phyloP scores from a whole-genome alignment of 1,140 invertebrate genomes.

The Stegodyphus dumicola region DNA sequence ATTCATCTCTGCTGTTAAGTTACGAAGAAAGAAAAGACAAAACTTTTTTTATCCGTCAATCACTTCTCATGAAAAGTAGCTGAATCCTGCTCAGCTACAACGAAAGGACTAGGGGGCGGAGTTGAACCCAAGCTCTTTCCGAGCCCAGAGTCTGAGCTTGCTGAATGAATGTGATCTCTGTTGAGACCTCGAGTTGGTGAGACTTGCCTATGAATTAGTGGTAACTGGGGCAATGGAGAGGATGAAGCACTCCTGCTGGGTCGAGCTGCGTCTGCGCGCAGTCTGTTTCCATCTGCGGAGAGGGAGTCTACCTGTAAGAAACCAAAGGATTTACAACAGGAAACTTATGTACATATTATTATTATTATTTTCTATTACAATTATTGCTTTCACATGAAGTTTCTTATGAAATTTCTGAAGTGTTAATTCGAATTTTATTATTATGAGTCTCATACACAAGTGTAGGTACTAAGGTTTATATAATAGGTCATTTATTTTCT shows the following conservation, averaged over 20 bases:
- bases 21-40: not conserved
- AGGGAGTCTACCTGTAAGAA: conserved; percentile 54
- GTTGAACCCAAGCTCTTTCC: conserved; percentile 63
- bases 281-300: conserved; percentile 14
- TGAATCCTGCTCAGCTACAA: conserved; percentile 30
- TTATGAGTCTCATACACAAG: no score
- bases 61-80: conserved; percentile 39
- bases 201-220: conserved; percentile 40
- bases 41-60: not conserved
- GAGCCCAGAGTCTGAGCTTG: conserved; percentile 64
- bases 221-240: conserved; percentile 60
- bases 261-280: conserved; percentile 41
- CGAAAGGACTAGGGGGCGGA: conserved; percentile 63
- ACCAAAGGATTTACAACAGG: not conserved
- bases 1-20: not conserved
- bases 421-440: no score
- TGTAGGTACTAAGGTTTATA: no score
- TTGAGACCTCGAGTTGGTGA: conserved; percentile 58
- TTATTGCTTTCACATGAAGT: no score
- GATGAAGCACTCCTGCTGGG: conserved; percentile 61
- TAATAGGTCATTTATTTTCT: no score
- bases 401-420: no score
- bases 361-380: no score
- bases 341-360: no score
- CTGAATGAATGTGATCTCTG: conserved; percentile 62